Evolutionary conservation across 2,888 invertebrate genomes (phyloP), one percentile per base, ranked within the genome.

Genomic region (Drosophila prostipennis): DNA sequence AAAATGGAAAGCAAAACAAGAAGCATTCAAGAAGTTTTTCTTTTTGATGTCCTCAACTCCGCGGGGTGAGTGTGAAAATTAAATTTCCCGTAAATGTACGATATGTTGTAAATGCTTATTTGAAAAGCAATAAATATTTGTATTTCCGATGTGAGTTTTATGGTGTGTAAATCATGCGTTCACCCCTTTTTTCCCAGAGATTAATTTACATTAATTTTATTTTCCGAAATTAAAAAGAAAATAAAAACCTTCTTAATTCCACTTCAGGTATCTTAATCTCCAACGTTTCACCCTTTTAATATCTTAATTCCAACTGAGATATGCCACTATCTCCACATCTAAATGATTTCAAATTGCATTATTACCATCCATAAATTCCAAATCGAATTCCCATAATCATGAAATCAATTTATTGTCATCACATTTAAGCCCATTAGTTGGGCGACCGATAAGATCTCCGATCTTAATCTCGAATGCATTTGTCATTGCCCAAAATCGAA

Each of bases 331-430:
- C 19, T 67, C 3, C 0, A 6, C 8, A 65, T 65, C 68, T 67
- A 19, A 65, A 65, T 68, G 53, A 68, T 39, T 46, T 52, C 67
- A 52, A 64, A 64, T 43, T 64, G 63, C 48, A 49, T 63, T 64
- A 64, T 64, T 43, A 36, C 6, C 29, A 11, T 26, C 16, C 45
- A 65, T 46, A 65, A 67, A 65, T 67, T 46, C 39, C 45, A 45
- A 39, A 48, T 63, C 26, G 40, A n/a, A 48, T 67, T 67, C 45
- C 65, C 39, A 45, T 40, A 67, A 65, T 67, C 53, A 34, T 46
- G 68, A 39, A 67, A 53, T 53, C 65, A 65, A 65, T 67, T 65
- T 67, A 68, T 68, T 68, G 67, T 70, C 57, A 69, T 68, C 67
- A 69, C 65, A 65, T 65, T 65, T 67, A 43, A 70, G 70, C 16